Conservation (phyloP, 2,113 vertebrate genomes). For the Rhombomys opimus region DNA sequence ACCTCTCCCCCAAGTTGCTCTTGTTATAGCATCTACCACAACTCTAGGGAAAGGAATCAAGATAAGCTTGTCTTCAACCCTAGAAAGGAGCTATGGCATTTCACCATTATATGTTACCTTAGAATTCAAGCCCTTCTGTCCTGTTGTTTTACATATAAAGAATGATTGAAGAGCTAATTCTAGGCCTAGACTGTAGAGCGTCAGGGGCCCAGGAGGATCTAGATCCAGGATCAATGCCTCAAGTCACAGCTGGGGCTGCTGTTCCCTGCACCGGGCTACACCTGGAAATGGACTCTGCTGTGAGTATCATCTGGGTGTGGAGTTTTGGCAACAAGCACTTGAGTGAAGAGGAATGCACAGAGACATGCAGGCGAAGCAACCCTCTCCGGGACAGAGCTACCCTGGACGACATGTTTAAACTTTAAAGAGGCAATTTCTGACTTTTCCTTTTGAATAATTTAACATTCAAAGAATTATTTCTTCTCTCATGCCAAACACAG, state of each 20-base stretch:
- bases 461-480: slow-evolving; percentile 56
- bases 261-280: neutral
- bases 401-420: neutral
- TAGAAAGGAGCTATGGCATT: neutral
- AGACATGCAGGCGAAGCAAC: neutral
- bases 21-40: neutral
- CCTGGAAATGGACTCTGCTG: neutral
- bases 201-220: neutral
- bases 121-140: neutral
- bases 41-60: neutral
- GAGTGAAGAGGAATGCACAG: neutral
- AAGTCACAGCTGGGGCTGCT: neutral
- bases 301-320: neutral
- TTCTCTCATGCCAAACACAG: slow-evolving; percentile 24
- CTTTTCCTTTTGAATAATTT: slow-evolving; percentile 44
- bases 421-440: slow-evolving; percentile 45
- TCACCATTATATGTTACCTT: neutral
- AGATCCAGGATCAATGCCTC: neutral
- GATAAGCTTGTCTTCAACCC: neutral
- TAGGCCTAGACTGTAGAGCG: neutral
- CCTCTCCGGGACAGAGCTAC: neutral
- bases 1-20: too few relatives aligned
- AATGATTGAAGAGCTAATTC: neutral
- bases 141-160: slow-evolving; percentile 4
- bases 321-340: neutral